Conservation (phyloP, 2,797 vertebrate species). For the Chiroxiphia lanceolata region DNA sequence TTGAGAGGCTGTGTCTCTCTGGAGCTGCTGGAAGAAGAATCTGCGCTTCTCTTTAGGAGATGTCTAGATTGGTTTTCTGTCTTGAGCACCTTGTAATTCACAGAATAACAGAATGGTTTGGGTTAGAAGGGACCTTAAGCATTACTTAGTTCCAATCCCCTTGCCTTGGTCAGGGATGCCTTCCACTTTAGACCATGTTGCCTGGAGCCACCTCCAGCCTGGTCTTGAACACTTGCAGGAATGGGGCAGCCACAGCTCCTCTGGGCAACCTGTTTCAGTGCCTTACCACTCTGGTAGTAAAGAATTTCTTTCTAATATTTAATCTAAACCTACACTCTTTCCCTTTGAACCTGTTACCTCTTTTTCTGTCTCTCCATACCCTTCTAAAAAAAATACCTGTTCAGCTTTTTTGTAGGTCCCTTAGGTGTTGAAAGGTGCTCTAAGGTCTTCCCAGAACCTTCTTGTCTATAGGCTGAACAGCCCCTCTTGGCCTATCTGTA, state of each 20-base stretch:
- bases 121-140: not conserved
- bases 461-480: not conserved
- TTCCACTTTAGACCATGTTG: not conserved
- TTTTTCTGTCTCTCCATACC: not conserved
- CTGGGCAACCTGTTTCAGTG: not conserved
- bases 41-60: not conserved
- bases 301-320: not conserved
- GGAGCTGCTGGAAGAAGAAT: not conserved
- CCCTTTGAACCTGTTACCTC: not conserved
- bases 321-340: fast-evolving
- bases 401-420: too few relatives aligned
- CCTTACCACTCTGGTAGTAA: not conserved
- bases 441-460: not conserved
- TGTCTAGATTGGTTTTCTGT: not conserved
- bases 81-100: not conserved
- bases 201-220: fast-evolving
- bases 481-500: not conserved
- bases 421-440: not conserved
- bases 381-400: not conserved
- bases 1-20: not conserved
- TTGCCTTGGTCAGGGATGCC: not conserved
- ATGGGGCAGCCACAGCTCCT: not conserved
- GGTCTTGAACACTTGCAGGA: not conserved
- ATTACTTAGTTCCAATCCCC: fast-evolving
- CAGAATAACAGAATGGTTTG: too few relatives aligned